Evolutionary conservation across 2,797 vertebrate genomes (phyloP).

Genomic region (Pterois miles): DNA sequence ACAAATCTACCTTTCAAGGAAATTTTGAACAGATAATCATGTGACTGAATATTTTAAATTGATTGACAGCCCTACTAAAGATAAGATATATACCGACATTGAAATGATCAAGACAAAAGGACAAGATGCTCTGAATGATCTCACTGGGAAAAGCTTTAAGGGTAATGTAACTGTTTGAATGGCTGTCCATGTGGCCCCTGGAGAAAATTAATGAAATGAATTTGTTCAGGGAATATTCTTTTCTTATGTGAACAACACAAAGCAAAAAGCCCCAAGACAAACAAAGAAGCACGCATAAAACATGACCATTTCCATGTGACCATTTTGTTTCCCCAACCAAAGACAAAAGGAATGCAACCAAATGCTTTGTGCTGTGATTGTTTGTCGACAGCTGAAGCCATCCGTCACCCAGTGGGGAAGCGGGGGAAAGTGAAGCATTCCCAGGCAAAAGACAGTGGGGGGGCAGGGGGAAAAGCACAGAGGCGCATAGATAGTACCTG

Average conservation of each 20-base stretch:
- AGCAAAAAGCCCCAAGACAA: conserved; percentile 40
- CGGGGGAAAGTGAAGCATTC: conserved; percentile 63
- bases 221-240: conserved; percentile 50
- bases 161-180: conserved; percentile 7
- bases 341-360: conserved; percentile 80
- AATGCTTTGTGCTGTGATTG: conserved; percentile 78
- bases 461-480: conserved; percentile 45
- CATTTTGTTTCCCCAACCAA: conserved; percentile 64
- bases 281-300: conserved; percentile 54
- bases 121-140: not conserved
- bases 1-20: no score
- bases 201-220: conserved; percentile 30
- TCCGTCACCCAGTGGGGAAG: conserved; percentile 80
- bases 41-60: no score
- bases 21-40: no score
- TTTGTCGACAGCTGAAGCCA: conserved; percentile 83
- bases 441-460: conserved; percentile 57
- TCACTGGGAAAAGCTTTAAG: not conserved
- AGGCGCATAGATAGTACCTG: conserved; percentile 76
- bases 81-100: not conserved
- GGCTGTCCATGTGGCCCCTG: not conserved
- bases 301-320: conserved; percentile 57
- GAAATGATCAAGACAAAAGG: not conserved
- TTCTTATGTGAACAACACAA: conserved; percentile 54
- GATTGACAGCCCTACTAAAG: no score